Base-by-base conservation (phyloP, 2,113 vertebrate species). In the Tychaedon coryphoeus region DNA sequence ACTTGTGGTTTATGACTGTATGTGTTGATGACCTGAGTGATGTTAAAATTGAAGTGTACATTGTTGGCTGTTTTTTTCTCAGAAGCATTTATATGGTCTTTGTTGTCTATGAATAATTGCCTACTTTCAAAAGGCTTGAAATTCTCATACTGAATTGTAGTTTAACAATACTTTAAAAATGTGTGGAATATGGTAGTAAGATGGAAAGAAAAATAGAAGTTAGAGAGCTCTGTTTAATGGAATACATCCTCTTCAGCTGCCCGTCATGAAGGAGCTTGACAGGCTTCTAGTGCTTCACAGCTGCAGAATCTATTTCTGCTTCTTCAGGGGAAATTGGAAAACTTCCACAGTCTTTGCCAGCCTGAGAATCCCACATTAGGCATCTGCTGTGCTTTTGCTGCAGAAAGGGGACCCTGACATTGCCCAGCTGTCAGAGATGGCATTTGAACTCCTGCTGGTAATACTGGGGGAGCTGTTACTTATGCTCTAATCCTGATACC, bases 281-380 rank as follows among this genome's bases (percentile, higher is more conserved):
- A 79, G 70, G 77, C 86, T 54, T 94, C 85, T 94, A 96, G 71
- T 70, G 38, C 84, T 96, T 73, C 67, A 91, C 93, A 81, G 94
- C 73, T 95, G 64, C 58, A 70, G 62, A 96, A 79, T 72, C 81
- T 86, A 80, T 96, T 96, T 96, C 71, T 90, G 92, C 92, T 77
- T 51, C 86, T 97, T 93, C 66, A 43, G 64, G 86, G 73, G 62
- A 93, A 92, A 93, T 51, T 83, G 79, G 75, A 95, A 96, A 87
- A 93, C 93, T 93, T 97, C 71, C 94, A 96, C 51, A 22, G 17
- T 81, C 20, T 54, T 31, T 74, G 22, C 88, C 31, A 93, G 76
- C 33, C 80, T n/a, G 64, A 88, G 75, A 71, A 85, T 79, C 83
- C 69, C 54, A 60, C 42, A 43, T 84, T 87, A 96, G 86, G 91